Evolutionary conservation across 2,797 vertebrate species (phyloP).

Genomic region (Pyrocephalus nanus): DNA sequence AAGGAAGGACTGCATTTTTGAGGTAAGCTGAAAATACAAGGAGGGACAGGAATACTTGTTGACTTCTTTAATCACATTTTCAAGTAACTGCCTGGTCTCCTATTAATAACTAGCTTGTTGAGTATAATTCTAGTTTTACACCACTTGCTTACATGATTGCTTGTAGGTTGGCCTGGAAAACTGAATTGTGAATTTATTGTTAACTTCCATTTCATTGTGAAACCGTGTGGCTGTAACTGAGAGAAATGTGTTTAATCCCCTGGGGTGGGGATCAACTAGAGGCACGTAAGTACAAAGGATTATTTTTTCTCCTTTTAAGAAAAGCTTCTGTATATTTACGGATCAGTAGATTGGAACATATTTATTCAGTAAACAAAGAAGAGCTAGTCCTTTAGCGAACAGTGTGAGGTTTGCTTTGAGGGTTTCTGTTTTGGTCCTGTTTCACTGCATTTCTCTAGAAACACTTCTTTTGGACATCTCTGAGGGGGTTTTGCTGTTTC

Average conservation of each 20-base stretch:
- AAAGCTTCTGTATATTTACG: conserved; percentile 10
- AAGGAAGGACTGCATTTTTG: not conserved
- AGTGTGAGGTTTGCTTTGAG: not conserved
- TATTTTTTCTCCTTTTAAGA: conserved; percentile 4
- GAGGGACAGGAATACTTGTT: not conserved
- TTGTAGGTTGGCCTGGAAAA: not conserved
- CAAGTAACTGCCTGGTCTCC: not conserved
- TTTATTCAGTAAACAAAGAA: conserved; percentile 8
- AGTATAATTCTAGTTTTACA: not conserved
- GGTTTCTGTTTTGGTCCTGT: not conserved
- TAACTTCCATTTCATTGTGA: not conserved
- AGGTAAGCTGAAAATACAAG: not conserved
- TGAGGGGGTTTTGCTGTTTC: not conserved
- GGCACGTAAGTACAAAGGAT: conserved; percentile 27
- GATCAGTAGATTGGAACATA: conserved; percentile 5
- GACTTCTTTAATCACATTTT: not conserved
- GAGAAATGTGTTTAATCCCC: not conserved
- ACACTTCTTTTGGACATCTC: not conserved
- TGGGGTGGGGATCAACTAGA: not conserved
- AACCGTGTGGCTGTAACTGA: not conserved
- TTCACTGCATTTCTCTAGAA: not conserved
- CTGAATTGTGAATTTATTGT: not conserved
- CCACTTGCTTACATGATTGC: not conserved
- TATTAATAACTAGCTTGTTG: not conserved
- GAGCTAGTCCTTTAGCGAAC: not conserved